A percentile compares a stretch with the other conserved stretches of the same genome.
Conservation (phyloP, 2,888 invertebrate genomes). For the Nemotelus pantherinus region DNA sequence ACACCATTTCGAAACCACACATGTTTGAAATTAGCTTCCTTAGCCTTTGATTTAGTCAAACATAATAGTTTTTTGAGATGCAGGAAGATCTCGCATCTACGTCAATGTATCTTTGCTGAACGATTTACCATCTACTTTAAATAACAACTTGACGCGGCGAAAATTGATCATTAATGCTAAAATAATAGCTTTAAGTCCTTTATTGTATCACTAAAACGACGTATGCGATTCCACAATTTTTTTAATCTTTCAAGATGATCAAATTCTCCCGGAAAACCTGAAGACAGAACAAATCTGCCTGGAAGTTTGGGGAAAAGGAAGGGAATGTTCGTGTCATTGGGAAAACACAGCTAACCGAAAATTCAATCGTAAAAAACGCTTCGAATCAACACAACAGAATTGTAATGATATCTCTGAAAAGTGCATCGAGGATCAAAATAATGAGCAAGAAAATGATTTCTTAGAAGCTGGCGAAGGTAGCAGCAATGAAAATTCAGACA, state of each 20-base stretch:
- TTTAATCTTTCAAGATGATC: constrained; percentile 47
- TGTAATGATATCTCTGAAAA: constrained; percentile 39
- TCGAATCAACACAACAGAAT: constrained; percentile 53
- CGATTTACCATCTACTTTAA: too few species aligned
- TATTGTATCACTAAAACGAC: too few species aligned
- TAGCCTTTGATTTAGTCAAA: too few species aligned
- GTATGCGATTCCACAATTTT: too few species aligned
- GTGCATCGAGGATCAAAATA: constrained; percentile 42
- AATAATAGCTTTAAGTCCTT: not conserved
- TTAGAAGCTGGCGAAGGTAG: constrained; percentile 15
- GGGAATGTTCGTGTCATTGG: constrained; percentile 73
- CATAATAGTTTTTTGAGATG: too few species aligned
- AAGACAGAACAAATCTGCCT: constrained; percentile 70
- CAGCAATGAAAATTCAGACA: constrained; percentile 44
- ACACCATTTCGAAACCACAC: too few species aligned
- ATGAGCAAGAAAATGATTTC: constrained; percentile 11
- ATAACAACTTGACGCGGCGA: not conserved
- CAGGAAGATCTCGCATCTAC: too few species aligned
- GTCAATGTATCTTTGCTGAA: too few species aligned
- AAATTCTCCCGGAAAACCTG: constrained; percentile 65
- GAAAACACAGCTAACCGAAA: constrained; percentile 61
- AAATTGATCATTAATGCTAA: not conserved
- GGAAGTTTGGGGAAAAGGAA: constrained; percentile 69
- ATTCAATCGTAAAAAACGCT: constrained; percentile 65
- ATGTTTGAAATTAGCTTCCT: too few species aligned